Conservation (phyloP, 2,888 invertebrate species). For the Phaonia tiefii region DNA sequence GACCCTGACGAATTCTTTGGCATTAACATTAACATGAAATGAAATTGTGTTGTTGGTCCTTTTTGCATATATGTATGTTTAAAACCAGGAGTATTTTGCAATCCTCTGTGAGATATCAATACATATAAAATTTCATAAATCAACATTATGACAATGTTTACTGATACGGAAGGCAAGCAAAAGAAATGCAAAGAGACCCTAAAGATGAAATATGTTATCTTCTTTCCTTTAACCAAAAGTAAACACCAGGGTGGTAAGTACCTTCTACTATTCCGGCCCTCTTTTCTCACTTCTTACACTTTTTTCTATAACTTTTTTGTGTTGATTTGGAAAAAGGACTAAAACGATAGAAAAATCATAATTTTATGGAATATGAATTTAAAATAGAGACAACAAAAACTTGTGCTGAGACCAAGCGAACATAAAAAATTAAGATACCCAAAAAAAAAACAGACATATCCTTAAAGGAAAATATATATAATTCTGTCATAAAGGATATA, state of each 20-base stretch:
- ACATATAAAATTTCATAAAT: constrained; percentile 64
- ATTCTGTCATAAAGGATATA: background rate
- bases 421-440: background rate
- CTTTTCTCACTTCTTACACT: no score
- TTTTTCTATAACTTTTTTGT: no score
- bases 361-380: constrained; percentile 65
- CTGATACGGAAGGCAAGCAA: constrained; percentile 43
- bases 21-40: constrained; percentile 13
- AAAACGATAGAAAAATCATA: constrained; percentile 42
- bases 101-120: constrained; percentile 40
- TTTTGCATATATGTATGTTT: background rate
- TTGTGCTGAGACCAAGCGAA: constrained; percentile 28
- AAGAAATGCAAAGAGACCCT: background rate
- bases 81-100: background rate
- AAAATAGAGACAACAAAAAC: constrained; percentile 49
- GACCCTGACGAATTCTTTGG: background rate
- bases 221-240: constrained; percentile 45
- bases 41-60: background rate
- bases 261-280: no score
- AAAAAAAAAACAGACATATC: background rate
- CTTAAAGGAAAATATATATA: background rate
- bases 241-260: constrained; percentile 35
- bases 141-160: constrained; percentile 64
- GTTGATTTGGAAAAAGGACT: constrained; percentile 1
- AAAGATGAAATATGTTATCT: constrained; percentile 33